Percentiles rank a stretch among this genome's conserved stretches.
phyloP scores from a whole-genome alignment of 2,113 vertebrate species.

The Proteles cristata region DNA sequence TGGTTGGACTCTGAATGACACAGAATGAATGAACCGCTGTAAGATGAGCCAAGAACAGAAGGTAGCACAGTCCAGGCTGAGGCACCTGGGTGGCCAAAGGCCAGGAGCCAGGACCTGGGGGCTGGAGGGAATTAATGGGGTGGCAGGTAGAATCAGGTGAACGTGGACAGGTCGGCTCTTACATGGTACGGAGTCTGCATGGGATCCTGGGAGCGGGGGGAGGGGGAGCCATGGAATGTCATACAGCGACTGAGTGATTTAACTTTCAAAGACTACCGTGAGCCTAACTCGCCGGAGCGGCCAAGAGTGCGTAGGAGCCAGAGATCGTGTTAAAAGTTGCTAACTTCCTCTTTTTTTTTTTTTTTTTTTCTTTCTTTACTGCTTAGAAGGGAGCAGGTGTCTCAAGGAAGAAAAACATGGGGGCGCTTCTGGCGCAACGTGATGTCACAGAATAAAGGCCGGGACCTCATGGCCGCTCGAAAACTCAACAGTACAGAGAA shows the following conservation, averaged over 20 bases:
- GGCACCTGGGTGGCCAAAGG: accelerated
- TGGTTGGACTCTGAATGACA: accelerated
- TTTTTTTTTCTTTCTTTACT: not conserved
- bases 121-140: accelerated
- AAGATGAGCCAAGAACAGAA: not conserved
- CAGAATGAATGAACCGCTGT: not conserved
- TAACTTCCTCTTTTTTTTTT: not conserved
- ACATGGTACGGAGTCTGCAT: accelerated
- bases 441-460: not conserved
- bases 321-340: not conserved
- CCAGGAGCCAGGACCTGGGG: not conserved
- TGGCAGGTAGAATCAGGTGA: too few species aligned
- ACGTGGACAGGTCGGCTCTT: not conserved
- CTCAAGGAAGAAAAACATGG: not conserved
- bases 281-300: not conserved
- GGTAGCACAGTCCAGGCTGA: accelerated
- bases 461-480: not conserved
- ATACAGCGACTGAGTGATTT: not conserved
- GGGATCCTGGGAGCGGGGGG: not conserved
- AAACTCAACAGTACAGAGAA: not conserved
- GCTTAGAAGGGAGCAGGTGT: not conserved
- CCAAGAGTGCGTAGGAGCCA: not conserved
- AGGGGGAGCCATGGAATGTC: accelerated
- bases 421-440: not conserved
- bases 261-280: not conserved